Base-by-base conservation (phyloP, 1,140 invertebrate genomes). In the Mactra quadrangularis region DNA sequence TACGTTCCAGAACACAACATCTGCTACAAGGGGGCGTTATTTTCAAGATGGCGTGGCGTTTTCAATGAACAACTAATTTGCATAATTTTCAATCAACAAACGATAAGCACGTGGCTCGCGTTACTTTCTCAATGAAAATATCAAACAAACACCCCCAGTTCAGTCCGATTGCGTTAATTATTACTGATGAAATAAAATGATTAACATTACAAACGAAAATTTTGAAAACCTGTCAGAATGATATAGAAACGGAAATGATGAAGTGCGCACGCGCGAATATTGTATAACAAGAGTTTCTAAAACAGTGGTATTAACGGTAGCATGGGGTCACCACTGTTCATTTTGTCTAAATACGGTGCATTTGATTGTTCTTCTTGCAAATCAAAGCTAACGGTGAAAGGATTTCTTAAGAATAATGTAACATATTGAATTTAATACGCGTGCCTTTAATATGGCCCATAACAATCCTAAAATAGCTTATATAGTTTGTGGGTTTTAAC, bases 401-500 rank as follows among this genome's bases (percentile, higher is more conserved):
- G 25, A 50, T 4, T 47, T 68, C 41, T 52, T 22, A 45, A 41
- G 13, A 11, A n/a, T n/a, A 50, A 27, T 68, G 64, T 68, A 68
- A 68, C 64, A 68, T 68, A 68, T 50, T 68, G 64, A 45, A 68
- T 27, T 50, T 68, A 68, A 47, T 68, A 41, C 64, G 64, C 64
- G 64, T 68, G 64, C 41, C 45, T 47, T 68, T 66, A 47, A 47
- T 68, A 35, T 52, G 38, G n/a, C 2, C 22, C 29, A 68, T 68
- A 47, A 68, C 29, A 15, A 29, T 41, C 64, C 41, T 47, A 68
- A 68, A 52, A 68, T 68, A 68, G 31, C 64, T 68, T 68, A 68
- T 50, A 47, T 68, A 7, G 13, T 22, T 13, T 35, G 64, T 41
- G 11, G 31, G 22, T 31, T 50, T n/a, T 27, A 68, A 68, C 64